These are phyloP conservation scores for Synanthedon myopaeformis DNA, from an alignment of 2,888 invertebrate genomes.

Conservation along the genomic window DNA sequence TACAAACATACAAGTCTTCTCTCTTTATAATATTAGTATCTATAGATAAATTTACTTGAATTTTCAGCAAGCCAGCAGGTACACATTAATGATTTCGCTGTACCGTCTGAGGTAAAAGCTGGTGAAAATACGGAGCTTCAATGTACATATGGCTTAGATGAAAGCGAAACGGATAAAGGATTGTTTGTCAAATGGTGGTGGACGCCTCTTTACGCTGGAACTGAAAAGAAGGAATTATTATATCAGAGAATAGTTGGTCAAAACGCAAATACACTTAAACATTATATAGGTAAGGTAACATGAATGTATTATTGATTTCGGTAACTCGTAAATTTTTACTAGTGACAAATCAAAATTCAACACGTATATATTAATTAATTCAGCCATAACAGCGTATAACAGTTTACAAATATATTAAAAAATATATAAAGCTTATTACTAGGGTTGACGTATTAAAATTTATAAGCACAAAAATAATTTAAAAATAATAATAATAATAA, in stretches of 20 bases:
- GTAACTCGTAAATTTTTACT: too few relatives aligned
- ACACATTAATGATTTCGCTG: conserved; percentile 40
- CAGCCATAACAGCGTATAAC: too few relatives aligned
- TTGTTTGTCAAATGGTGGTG: conserved; percentile 53
- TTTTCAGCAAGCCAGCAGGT: conserved; percentile 42
- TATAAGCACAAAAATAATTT: too few relatives aligned
- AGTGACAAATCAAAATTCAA: too few relatives aligned
- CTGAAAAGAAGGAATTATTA: conserved; percentile 22
- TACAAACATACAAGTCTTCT: too few relatives aligned
- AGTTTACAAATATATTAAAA: too few relatives aligned
- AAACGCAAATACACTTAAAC: neutral
- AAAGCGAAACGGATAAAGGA: conserved; percentile 17
- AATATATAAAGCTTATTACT: too few relatives aligned
- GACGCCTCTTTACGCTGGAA: conserved; percentile 22
- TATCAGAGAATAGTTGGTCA: conserved; percentile 35
- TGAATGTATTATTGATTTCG: too few relatives aligned
- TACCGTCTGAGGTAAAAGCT: conserved; percentile 29
- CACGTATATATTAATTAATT: too few relatives aligned
- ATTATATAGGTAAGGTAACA: neutral
- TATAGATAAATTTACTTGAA: neutral
- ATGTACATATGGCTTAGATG: conserved; percentile 26
- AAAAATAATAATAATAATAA: too few relatives aligned
- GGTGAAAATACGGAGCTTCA: conserved; percentile 33
- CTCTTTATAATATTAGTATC: too few relatives aligned
- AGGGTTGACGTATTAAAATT: too few relatives aligned